Base-by-base conservation (phyloP, 2,888 invertebrate species). In the Lypha dubia region DNA sequence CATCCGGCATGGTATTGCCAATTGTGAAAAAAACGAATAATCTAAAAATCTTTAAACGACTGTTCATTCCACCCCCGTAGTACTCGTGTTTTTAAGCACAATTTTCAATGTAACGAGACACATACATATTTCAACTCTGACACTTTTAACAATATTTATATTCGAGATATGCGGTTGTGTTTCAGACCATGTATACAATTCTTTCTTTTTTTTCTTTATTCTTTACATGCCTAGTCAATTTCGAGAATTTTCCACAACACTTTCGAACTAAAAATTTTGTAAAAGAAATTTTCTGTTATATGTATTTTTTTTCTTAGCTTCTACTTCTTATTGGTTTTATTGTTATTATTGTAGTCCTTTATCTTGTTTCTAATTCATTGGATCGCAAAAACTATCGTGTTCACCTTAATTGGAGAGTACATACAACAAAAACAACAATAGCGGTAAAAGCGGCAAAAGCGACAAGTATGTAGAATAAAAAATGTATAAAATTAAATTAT, bases 351-450 rank as follows among this genome's bases (percentile, higher is more conserved):
- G 63, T 44, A 63, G 62, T 74, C 85, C 86, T 87, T 88, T 88
- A 88, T 87, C 88, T 87, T 86, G 87, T 85, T 88, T 88, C 88
- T 88, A 88, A 87, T 87, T 88, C 88, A 88, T 88, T 88, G 87
- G 68, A 87, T 87, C 88, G 87, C 88, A 83, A 85, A 85, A 79
- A 67, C 70, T 79, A 75, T 83, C 83, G 71, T 85, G 87, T 88
- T 87, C 87, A 88, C 88, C 88, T 88, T 88, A 88, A 88, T 88
- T 88, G 88, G 86, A 86, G 86, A 76, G n/a, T 35, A 77, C 38
- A 38, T 35, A 77, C 38, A 38, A 3, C 80, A 68, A 58, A 20
- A 77, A 68, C 38, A 80, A 17, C 60, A 62, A n/a, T n/a, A n/a
- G n/a, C n/a, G n/a, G 20, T 58, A 68, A 46, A 5, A 62, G 20